Conservation (phyloP, 2,113 vertebrate species). For the Dicrurus megarhynchus region DNA sequence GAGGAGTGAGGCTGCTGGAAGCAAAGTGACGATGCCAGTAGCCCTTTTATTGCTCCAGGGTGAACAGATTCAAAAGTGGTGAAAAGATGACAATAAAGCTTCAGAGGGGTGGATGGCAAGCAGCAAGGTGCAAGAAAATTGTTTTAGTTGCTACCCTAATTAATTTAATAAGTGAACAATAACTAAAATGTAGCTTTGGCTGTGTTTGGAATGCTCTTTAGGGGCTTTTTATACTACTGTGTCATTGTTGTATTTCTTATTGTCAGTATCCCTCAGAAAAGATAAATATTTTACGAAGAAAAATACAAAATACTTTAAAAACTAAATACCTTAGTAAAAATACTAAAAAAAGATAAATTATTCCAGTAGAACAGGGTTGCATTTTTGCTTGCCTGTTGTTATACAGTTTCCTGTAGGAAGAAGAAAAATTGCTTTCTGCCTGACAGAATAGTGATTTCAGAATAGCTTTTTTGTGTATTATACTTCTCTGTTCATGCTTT, state of each 20-base stretch:
- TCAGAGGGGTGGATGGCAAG: background rate
- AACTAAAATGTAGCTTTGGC: background rate
- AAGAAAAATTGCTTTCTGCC: background rate
- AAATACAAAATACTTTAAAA: background rate
- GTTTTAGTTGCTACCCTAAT: background rate
- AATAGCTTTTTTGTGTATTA: background rate
- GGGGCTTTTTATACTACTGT: background rate
- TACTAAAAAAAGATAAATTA: background rate
- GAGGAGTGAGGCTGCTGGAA: background rate
- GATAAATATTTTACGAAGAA: background rate
- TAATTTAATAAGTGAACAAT: background rate
- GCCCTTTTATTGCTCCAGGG: background rate
- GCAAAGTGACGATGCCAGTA: background rate
- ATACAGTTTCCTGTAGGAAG: background rate
- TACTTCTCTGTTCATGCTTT: background rate
- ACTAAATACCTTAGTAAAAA: background rate
- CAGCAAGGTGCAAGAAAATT: background rate
- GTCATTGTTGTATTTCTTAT: background rate
- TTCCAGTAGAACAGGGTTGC: background rate
- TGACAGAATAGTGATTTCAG: background rate
- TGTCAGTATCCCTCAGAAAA: background rate
- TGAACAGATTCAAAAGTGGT: background rate
- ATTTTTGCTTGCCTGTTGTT: background rate
- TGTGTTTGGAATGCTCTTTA: background rate
- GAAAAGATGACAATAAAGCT: background rate